Percentiles rank a stretch among this genome's conserved stretches.
Evolutionary conservation across 2,797 vertebrate species (phyloP).

Genomic region (Schizopygopsis malacanthus): DNA sequence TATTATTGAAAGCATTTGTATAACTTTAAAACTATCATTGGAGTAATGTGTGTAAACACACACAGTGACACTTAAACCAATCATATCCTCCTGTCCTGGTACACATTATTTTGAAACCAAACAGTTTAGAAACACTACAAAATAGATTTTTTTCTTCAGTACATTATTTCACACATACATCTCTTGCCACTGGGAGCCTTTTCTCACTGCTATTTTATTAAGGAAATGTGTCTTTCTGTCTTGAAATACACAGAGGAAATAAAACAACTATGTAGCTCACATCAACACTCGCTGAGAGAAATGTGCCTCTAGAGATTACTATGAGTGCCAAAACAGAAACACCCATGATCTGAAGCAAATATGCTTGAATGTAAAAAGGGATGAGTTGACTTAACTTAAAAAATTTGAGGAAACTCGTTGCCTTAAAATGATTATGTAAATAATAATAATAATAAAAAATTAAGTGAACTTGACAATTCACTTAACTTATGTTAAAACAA

Average conservation of each 20-base stretch:
- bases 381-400: too few relatives aligned
- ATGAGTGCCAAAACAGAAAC: constrained; percentile 69
- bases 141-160: neutral
- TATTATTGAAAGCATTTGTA: neutral
- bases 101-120: constrained; percentile 16
- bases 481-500: too few relatives aligned
- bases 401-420: too few relatives aligned
- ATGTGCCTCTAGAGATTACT: constrained; percentile 77
- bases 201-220: constrained; percentile 33
- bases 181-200: neutral
- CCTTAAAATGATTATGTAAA: too few relatives aligned
- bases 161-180: constrained; percentile 8
- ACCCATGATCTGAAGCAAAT: constrained; percentile 60
- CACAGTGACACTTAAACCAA: neutral
- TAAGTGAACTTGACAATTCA: too few relatives aligned
- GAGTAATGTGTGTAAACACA: neutral
- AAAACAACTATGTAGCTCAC: constrained; percentile 66
- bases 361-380: constrained; percentile 14
- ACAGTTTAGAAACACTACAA: neutral
- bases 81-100: neutral
- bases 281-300: constrained; percentile 61
- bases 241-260: constrained; percentile 56
- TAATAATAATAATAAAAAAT: too few relatives aligned
- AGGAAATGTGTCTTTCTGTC: constrained; percentile 37
- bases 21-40: neutral